These are phyloP conservation scores for Polypterus bichir DNA, from an alignment of 2,113 vertebrate species.

Conservation along the genomic window DNA sequence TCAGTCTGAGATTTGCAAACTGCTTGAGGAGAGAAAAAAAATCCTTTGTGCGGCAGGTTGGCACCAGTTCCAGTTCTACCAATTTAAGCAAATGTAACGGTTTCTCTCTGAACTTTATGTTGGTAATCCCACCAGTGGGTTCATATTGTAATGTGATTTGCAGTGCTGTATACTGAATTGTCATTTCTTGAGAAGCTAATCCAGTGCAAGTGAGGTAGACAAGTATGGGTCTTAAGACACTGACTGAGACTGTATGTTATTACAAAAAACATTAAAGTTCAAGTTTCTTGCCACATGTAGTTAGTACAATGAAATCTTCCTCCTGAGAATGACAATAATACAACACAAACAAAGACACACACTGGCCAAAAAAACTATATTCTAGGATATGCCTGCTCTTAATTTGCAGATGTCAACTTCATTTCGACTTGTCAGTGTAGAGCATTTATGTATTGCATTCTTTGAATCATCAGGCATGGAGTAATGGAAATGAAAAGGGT, in stretches of 20 bases:
- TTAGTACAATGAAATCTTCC: too few relatives aligned
- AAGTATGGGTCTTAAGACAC: not conserved
- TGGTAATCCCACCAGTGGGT: conserved; percentile 16
- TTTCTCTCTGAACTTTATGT: conserved; percentile 13
- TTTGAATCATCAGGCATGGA: too few relatives aligned
- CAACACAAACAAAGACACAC: not conserved
- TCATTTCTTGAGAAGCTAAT: conserved; percentile 20
- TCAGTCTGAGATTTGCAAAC: conserved; percentile 72
- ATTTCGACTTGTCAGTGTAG: too few relatives aligned
- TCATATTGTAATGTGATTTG: conserved; percentile 34
- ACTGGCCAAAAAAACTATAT: not conserved
- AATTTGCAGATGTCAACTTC: too few relatives aligned
- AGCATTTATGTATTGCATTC: too few relatives aligned
- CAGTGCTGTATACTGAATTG: conserved; percentile 23
- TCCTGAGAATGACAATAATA: too few relatives aligned
- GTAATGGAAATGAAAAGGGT: too few relatives aligned
- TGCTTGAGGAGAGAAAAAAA: conserved; percentile 50
- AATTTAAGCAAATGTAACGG: conserved; percentile 24
- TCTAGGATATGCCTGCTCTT: too few relatives aligned
- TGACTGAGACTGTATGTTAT: too few relatives aligned
- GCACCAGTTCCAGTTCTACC: conserved; percentile 25
- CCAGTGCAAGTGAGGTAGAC: not conserved
- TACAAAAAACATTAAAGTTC: too few relatives aligned
- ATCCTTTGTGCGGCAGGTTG: conserved; percentile 28
- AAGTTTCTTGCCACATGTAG: too few relatives aligned